These are phyloP conservation scores for Propithecus deckenii DNA, from an alignment of 2,797 vertebrate genomes.

Conservation along the genomic window DNA sequence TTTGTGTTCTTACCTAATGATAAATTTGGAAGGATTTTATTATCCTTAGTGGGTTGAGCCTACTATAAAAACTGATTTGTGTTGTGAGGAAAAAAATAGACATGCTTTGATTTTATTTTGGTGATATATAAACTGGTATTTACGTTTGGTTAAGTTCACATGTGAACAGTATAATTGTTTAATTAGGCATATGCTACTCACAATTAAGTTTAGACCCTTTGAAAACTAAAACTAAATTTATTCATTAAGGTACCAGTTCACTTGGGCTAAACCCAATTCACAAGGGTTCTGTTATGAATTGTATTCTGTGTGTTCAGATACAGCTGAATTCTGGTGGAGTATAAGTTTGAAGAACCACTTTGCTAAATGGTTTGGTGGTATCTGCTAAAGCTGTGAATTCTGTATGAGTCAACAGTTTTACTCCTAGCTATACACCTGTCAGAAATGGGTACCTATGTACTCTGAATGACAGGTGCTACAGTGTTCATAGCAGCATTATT, in stretches of 20 bases:
- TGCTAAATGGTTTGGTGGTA: neutral
- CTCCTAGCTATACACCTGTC: neutral
- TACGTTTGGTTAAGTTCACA: constrained; percentile 35
- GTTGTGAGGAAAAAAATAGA: neutral
- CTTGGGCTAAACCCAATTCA: neutral
- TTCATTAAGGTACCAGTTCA: neutral
- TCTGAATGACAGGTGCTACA: neutral
- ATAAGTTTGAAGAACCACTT: neutral
- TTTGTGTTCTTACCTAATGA: constrained; percentile 54
- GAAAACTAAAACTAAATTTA: neutral
- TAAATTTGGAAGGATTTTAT: constrained; percentile 43
- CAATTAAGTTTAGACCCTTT: neutral
- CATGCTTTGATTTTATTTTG: constrained; percentile 50
- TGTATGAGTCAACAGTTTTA: neutral
- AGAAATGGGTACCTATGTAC: neutral
- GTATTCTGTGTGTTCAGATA: neutral
- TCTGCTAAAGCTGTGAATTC: neutral
- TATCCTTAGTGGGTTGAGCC: constrained; percentile 13
- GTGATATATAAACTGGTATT: constrained; percentile 33
- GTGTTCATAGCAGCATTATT: neutral
- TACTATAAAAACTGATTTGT: constrained; percentile 21
- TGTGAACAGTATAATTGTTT: constrained; percentile 15
- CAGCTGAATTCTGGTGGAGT: neutral
- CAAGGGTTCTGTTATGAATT: neutral
- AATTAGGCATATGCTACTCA: constrained; percentile 34